Base-by-base conservation (phyloP, 2,797 vertebrate species). In the Lerista edwardsae region DNA sequence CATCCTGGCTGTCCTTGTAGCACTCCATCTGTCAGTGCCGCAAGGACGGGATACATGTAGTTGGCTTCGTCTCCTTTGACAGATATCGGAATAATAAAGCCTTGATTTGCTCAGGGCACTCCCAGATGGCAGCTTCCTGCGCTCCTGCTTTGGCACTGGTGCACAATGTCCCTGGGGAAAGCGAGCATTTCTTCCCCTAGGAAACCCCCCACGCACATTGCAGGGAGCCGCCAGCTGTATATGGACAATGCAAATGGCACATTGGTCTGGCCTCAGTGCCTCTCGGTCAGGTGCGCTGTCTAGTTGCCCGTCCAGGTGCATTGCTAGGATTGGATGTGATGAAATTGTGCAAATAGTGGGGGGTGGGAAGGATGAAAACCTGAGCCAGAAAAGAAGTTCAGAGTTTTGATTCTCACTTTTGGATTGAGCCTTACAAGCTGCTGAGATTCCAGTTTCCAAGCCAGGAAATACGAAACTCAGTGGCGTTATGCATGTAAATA, bases 31-130 rank as follows among this genome's bases (percentile, higher is more conserved):
- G 62, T 67, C 84, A 67, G 55, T 75, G 51, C 64, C 44, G 36
- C 36, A 34, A 75, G 72, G 51, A 74, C 25, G 61, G 15, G 39
- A 75, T 75, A 80, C 65, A 34, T 12, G 39, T 6, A 68, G 47
- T 47, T 85, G 51, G 72, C 72, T 47, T 85, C 77, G 55, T 79
- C 44, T 65, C 71, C 39, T 75, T 68, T 69, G 47, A 80, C 47
- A 75, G 78, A 80, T 27, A 57, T 74, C 51, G 77, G 36, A 85
- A 68, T 80, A 73, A 41, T 44, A 67, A 80, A 44, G 78, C 23
- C 34, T 68, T 57, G 72, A 75, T 80, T 75, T 61, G 75, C 61
- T 83, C 29, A 83, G 81, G 72, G 80, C 71, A 55, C 34, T 67
- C 55, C 72, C 72, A 67, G 72, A 75, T 67, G 72, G 62, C 44